phyloP scores from a whole-genome alignment of 2,888 invertebrate species.

The Mesochorus sp. region DNA sequence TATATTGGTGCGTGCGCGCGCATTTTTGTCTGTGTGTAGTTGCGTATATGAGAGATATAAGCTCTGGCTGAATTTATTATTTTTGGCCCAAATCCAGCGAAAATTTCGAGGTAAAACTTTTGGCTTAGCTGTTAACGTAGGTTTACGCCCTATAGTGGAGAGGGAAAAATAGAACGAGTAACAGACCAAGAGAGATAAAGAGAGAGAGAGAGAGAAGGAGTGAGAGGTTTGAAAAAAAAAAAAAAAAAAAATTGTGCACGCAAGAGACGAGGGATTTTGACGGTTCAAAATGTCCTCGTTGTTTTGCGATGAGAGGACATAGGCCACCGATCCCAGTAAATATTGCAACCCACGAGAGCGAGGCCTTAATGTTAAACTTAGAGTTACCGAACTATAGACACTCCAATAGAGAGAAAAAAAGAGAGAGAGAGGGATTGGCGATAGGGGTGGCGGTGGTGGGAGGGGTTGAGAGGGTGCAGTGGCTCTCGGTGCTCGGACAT shows the following conservation, averaged over 20 bases:
- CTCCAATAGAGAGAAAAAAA: slow-evolving; percentile 31
- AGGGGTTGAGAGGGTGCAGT: slow-evolving; percentile 42
- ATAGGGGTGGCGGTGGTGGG: slow-evolving; percentile 6
- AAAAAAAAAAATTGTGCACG: neutral
- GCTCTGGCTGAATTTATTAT: slow-evolving; percentile 62
- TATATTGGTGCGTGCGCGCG: slow-evolving; percentile 1
- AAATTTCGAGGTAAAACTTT: slow-evolving; percentile 64
- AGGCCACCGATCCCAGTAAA: slow-evolving; percentile 51
- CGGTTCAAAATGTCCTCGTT: slow-evolving; percentile 36
- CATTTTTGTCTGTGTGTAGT: slow-evolving; percentile 3
- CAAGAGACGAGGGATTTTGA: neutral
- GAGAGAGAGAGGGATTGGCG: neutral
- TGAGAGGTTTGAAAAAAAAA: neutral
- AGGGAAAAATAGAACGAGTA: slow-evolving; percentile 51
- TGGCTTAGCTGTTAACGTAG: slow-evolving; percentile 62
- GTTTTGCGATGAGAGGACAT: slow-evolving; percentile 32
- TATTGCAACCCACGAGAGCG: slow-evolving; percentile 37
- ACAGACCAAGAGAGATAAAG: slow-evolving; percentile 36
- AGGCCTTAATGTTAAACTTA: slow-evolving; percentile 81
- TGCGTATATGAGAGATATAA: slow-evolving; percentile 51
- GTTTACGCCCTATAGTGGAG: slow-evolving; percentile 48
- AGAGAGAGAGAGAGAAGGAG: slow-evolving; percentile 5
- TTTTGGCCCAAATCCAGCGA: slow-evolving; percentile 61
- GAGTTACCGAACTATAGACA: slow-evolving; percentile 80
- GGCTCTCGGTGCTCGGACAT: slow-evolving; percentile 59